These are phyloP conservation scores for Priocnemis perturbator DNA, from an alignment of 2,888 invertebrate species.

Conservation along the genomic window DNA sequence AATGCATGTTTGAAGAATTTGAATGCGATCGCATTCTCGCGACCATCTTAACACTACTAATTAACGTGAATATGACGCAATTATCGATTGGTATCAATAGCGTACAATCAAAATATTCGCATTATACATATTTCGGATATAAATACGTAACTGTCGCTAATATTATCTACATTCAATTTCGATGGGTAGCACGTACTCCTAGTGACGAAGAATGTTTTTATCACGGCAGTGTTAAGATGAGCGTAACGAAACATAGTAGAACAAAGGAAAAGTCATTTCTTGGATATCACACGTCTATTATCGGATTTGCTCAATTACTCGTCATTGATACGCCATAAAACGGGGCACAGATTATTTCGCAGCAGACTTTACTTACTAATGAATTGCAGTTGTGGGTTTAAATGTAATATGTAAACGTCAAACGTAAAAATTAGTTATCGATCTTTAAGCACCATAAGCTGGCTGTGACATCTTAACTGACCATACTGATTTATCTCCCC, in stretches of 20 bases:
- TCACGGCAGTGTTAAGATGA: slow-evolving; percentile 56
- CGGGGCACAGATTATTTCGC: slow-evolving; percentile 1
- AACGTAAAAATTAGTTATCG: slow-evolving; percentile 36
- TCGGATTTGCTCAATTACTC: slow-evolving; percentile 27
- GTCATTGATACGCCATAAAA: slow-evolving; percentile 28
- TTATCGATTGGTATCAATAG: slow-evolving; percentile 51
- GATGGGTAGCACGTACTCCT: slow-evolving; percentile 35
- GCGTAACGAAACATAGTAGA: slow-evolving; percentile 54
- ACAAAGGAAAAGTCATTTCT: slow-evolving; percentile 61
- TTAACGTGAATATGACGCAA: slow-evolving; percentile 30
- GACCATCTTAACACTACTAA: slow-evolving; percentile 59
- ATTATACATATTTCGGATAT: slow-evolving; percentile 44
- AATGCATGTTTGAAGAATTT: slow-evolving; percentile 47
- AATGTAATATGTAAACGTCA: slow-evolving; percentile 12
- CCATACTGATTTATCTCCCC: slow-evolving; percentile 38
- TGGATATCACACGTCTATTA: slow-evolving; percentile 33
- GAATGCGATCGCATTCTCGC: slow-evolving; percentile 59
- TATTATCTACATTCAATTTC: slow-evolving; percentile 42
- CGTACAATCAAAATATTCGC: slow-evolving; percentile 48
- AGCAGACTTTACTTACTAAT: slow-evolving; percentile 18
- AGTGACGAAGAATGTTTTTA: slow-evolving; percentile 26
- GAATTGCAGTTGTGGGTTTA: slow-evolving; percentile 24
- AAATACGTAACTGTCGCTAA: slow-evolving; percentile 33
- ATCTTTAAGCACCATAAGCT: slow-evolving; percentile 48
- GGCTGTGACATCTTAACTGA: slow-evolving; percentile 51